Evolutionary conservation across 1,140 invertebrate species (phyloP).

Genomic region (Pseudomyrmex flavicornis): DNA sequence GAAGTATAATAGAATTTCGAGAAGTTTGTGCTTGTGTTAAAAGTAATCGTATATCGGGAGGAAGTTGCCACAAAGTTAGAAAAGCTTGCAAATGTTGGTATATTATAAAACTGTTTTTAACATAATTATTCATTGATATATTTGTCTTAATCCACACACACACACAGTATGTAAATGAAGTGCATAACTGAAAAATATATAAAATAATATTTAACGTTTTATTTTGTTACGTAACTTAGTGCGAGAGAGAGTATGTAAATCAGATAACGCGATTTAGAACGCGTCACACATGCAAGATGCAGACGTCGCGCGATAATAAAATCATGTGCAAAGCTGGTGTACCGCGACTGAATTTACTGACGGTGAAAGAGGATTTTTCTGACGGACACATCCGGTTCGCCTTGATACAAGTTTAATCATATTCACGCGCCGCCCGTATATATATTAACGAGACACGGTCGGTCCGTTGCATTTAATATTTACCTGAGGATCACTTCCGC

Average conservation of each 20-base stretch:
- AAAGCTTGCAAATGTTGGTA: no score
- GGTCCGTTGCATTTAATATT: slow-evolving; percentile 70
- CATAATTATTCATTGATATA: no score
- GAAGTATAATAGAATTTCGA: slow-evolving; percentile 16
- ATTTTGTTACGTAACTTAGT: background rate
- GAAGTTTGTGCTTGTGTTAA: background rate
- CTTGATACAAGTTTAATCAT: slow-evolving; percentile 70
- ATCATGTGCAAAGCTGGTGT: slow-evolving; percentile 43
- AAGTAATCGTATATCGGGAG: background rate
- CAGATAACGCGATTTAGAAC: slow-evolving; percentile 4
- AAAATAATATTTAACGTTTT: background rate
- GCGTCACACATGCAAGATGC: slow-evolving; percentile 7
- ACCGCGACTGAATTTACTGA: slow-evolving; percentile 46
- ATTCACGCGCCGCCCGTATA: slow-evolving; percentile 64
- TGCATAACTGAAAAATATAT: background rate
- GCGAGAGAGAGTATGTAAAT: background rate
- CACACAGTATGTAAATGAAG: no score
- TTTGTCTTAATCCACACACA: background rate
- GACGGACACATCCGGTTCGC: slow-evolving; percentile 22
- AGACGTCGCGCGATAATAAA: slow-evolving; percentile 39
- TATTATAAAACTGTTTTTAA: no score
- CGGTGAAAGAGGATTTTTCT: slow-evolving; percentile 33
- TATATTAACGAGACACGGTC: slow-evolving; percentile 69
- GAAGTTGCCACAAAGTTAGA: no score
- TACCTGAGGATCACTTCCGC: slow-evolving; percentile 71